Evolutionary conservation across 2,113 vertebrate genomes (phyloP).

Genomic region (Cavia porcellus): DNA sequence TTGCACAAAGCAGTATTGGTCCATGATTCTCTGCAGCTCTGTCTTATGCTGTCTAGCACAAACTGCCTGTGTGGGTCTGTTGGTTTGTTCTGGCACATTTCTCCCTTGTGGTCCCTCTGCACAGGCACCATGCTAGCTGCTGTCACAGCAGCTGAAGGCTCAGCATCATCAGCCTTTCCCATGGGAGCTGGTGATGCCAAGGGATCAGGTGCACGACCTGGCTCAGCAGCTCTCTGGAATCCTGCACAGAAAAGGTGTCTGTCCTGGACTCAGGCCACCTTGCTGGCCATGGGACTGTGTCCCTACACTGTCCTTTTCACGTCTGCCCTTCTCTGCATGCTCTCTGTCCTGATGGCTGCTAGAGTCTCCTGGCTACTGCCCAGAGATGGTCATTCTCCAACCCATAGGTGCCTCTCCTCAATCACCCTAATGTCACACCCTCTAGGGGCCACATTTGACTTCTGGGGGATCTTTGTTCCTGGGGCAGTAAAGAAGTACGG

Average conservation of each 20-base stretch:
- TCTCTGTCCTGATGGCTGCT: neutral
- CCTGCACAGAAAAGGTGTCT: too few species aligned
- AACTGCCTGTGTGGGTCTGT: neutral
- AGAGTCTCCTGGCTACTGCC: neutral
- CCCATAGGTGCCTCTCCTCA: neutral
- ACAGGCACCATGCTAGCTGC: neutral
- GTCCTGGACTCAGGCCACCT: neutral
- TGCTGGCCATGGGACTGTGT: neutral
- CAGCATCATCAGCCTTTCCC: neutral
- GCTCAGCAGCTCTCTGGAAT: too few species aligned
- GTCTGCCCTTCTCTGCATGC: neutral
- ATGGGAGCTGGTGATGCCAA: neutral
- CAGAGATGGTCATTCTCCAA: too few species aligned
- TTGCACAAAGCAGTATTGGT: neutral
- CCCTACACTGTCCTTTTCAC: neutral
- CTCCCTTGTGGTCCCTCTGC: neutral
- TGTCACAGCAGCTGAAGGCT: neutral
- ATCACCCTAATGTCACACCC: neutral
- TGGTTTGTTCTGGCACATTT: neutral
- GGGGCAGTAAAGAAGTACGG: neutral
- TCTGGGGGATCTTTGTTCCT: neutral
- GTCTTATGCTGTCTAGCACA: neutral
- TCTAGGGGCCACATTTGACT: neutral
- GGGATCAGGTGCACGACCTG: neutral
- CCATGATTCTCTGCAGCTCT: neutral